Conservation (phyloP, 2,888 invertebrate genomes). For the Dynastes grantii region DNA sequence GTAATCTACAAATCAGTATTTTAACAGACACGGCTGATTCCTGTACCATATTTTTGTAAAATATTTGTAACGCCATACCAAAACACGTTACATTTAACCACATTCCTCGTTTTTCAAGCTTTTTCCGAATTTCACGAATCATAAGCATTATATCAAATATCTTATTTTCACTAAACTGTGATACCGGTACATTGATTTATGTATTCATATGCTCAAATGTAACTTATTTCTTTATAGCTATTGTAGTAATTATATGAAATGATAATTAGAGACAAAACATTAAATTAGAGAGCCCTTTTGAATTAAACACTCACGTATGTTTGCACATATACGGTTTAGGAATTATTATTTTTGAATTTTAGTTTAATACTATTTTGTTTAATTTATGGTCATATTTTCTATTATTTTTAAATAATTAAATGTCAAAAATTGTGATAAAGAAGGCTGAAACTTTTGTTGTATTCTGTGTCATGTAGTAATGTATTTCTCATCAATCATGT, state of each 20-base stretch:
- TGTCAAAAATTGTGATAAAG: slow-evolving; percentile 32
- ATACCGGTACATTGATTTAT: slow-evolving; percentile 68
- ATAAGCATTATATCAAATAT: slow-evolving; percentile 48
- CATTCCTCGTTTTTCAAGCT: not conserved
- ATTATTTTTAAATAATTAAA: slow-evolving; percentile 14
- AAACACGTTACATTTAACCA: not conserved
- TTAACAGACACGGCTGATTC: too few species aligned
- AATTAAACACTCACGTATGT: slow-evolving; percentile 34
- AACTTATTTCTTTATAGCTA: slow-evolving; percentile 62
- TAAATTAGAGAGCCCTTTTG: slow-evolving; percentile 28
- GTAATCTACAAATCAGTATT: too few species aligned
- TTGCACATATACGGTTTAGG: slow-evolving; percentile 33
- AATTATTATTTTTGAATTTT: slow-evolving; percentile 43
- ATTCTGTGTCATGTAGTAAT: slow-evolving; percentile 21
- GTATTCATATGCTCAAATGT: slow-evolving; percentile 67
- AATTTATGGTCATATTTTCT: slow-evolving; percentile 29
- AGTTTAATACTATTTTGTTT: slow-evolving; percentile 51
- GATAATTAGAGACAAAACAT: slow-evolving; percentile 31
- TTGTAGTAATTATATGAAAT: slow-evolving; percentile 41
- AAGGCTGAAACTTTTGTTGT: slow-evolving; percentile 34
- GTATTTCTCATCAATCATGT: slow-evolving; percentile 22
- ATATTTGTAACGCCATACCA: too few species aligned
- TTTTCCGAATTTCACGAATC: slow-evolving; percentile 23
- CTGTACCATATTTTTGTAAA: too few species aligned
- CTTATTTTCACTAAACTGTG: slow-evolving; percentile 70